Evolutionary conservation across 2,797 vertebrate species (phyloP), one percentile per base, ranked within the genome.

Genomic region (Carduelis carduelis): DNA sequence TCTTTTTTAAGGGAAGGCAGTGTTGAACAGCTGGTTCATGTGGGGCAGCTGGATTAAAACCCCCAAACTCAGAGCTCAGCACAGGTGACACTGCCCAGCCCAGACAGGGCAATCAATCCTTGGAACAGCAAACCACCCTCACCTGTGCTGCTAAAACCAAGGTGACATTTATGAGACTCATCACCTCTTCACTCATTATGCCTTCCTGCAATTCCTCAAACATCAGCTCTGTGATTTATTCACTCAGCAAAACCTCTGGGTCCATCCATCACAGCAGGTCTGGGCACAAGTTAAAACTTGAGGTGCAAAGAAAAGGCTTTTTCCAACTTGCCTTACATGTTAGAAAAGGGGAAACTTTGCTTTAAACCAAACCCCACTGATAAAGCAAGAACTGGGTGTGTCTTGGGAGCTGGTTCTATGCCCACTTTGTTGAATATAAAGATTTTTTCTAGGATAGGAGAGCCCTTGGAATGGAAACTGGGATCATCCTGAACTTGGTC

Each of bases 141-240:
- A 85, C 80, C 68, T 89, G 19, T 44, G 56, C 41, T 66, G 56
- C 86, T 87, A 21, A 92, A 94, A 89, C 83, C 57, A 59, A 95
- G 68, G 56, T 87, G 94, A 80, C 75, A 52, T 91, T 97, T 88
- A 77, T 59, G 44, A 83, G 93, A 82, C 83, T 90, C 96, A 95
- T 90, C 90, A 83, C 74, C 77, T 90, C 30, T 50, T 39, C 93
- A 84, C 69, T 93, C 87, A 74, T 92, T 68, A 27, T 17, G 55
- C 61, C 80, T 83, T 77, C 61, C 44, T 69, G 79, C 66, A 23
- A 9, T 78, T 77, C 82, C 84, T 56, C 91, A n/a, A 37, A 72
- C 61, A 41, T 11, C 69, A 91, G 46, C 83, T 57, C 89, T 69
- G 24, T 69, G 93, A 96, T 64, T 70, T 30, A 80, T 66, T 94